Evolutionary conservation across 2,113 vertebrate species (phyloP).

Genomic region (Oxygymnocypris stewartii): DNA sequence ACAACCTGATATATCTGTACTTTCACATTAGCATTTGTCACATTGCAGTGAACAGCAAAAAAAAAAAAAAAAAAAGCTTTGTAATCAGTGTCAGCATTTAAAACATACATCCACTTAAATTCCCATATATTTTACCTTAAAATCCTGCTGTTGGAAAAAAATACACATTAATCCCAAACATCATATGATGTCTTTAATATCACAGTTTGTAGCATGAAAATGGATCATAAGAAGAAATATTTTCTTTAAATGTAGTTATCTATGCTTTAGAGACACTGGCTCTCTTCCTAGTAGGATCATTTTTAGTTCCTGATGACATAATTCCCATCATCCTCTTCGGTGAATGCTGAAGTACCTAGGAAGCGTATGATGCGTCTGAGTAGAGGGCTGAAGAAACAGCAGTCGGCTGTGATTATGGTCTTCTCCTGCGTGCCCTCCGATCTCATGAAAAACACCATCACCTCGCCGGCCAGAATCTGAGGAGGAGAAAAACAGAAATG

Average conservation of each 20-base stretch:
- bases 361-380: conserved; percentile 88
- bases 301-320: not conserved
- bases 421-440: conserved; percentile 79
- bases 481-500: conserved; percentile 30
- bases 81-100: not conserved
- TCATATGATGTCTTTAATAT: not conserved
- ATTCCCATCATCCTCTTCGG: not conserved
- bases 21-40: not conserved
- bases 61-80: not conserved
- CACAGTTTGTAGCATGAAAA: not conserved
- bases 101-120: not conserved
- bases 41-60: not conserved
- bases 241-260: not conserved
- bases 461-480: conserved; percentile 87
- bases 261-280: not conserved
- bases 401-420: conserved; percentile 87
- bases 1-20: not conserved
- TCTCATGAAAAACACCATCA: conserved; percentile 84
- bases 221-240: not conserved
- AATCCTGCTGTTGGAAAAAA: not conserved
- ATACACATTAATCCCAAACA: not conserved
- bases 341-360: conserved; percentile 74
- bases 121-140: not conserved
- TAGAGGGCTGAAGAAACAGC: conserved; percentile 89
- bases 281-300: not conserved